Percentiles rank a stretch among this genome's conserved stretches.
Conservation (phyloP, 1,140 invertebrate genomes). For the Manduca sexta region DNA sequence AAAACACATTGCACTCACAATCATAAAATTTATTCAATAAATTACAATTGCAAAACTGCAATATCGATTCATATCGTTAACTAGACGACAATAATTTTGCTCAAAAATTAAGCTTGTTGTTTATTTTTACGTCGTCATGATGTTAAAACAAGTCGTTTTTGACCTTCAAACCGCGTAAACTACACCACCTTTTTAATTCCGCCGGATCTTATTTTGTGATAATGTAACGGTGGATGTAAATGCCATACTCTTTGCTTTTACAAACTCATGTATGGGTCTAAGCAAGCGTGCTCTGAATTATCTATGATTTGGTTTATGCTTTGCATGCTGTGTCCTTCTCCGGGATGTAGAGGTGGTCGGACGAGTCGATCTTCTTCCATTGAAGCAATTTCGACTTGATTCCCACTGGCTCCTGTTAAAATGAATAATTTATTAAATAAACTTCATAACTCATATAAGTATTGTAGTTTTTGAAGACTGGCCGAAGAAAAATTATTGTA, state of each 20-base stretch:
- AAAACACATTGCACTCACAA: background rate
- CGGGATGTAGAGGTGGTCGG: conserved; percentile 58
- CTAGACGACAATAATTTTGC: too few species aligned
- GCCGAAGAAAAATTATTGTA: too few species aligned
- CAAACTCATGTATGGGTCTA: conserved; percentile 5
- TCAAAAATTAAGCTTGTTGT: too few species aligned
- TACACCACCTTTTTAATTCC: too few species aligned
- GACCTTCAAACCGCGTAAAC: too few species aligned
- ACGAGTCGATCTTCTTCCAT: conserved; percentile 60
- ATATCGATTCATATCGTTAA: too few species aligned
- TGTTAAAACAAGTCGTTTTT: too few species aligned
- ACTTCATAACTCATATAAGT: background rate
- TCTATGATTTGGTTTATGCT: conserved; percentile 13
- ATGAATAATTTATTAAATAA: conserved; percentile 8
- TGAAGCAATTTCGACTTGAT: conserved; percentile 57
- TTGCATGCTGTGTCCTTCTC: conserved; percentile 26
- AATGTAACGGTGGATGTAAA: background rate
- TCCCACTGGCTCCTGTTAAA: conserved; percentile 59
- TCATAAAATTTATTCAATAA: too few species aligned
- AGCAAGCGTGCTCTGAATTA: conserved; percentile 15
- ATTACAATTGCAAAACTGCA: too few species aligned
- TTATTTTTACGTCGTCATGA: too few species aligned
- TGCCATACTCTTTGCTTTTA: background rate
- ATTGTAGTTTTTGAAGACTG: too few species aligned
- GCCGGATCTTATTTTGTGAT: too few species aligned